phyloP scores from a whole-genome alignment of 1,140 invertebrate genomes.

The Papilio machaon region DNA sequence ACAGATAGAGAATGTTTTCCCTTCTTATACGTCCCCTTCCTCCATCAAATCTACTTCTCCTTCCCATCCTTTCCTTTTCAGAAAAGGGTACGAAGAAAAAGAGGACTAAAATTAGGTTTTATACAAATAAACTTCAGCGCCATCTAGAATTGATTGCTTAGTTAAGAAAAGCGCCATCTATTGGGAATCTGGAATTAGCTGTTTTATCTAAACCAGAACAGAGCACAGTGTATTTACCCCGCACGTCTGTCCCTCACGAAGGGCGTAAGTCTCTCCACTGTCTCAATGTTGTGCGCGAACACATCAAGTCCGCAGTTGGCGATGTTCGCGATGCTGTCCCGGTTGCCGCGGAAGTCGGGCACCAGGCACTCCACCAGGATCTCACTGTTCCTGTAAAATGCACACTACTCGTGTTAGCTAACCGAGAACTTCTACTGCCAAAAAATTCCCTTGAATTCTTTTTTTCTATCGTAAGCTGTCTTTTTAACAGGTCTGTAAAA shows the following conservation, averaged over 20 bases:
- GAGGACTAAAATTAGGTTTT: not conserved
- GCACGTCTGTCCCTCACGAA: conserved; percentile 96
- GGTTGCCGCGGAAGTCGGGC: conserved; percentile 96
- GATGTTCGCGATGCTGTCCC: conserved; percentile 89
- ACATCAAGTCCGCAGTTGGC: conserved; percentile 94
- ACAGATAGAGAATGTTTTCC: too few species aligned
- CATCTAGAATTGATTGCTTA: not conserved
- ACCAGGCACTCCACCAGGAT: conserved; percentile 98
- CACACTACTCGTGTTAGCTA: not conserved
- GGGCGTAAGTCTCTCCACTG: conserved; percentile 93
- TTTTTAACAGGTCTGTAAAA: too few species aligned
- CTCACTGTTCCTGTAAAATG: conserved; percentile 86
- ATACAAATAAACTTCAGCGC: not conserved
- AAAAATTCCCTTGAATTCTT: too few species aligned
- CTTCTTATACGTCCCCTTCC: too few species aligned
- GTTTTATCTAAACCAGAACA: too few species aligned
- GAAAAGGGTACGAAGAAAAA: too few species aligned
- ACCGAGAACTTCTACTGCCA: not conserved
- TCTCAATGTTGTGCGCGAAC: conserved; percentile 99
- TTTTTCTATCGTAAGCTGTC: too few species aligned
- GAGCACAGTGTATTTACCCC: conserved; percentile 70
- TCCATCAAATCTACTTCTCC: too few species aligned
- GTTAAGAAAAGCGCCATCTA: not conserved
- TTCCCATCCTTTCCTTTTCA: too few species aligned
- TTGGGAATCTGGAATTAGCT: not conserved